Conservation (phyloP, 2,888 invertebrate genomes). For the Chrysopilus asiliformis region DNA sequence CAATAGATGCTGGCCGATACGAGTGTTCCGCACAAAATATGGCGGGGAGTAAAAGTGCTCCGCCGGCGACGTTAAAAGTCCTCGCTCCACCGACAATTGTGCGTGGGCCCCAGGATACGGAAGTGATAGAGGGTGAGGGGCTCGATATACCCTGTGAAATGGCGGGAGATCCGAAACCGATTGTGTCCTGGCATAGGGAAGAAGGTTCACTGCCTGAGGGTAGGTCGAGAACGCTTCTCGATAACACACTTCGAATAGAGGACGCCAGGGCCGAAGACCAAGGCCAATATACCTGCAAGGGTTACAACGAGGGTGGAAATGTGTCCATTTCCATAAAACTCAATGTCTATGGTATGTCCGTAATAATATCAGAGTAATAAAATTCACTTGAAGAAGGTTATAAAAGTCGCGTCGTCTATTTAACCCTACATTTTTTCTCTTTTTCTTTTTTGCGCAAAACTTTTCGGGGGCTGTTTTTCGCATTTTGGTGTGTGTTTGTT, state of each 20-base stretch:
- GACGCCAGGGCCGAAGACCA: constrained; percentile 21
- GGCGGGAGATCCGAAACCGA: constrained; percentile 16
- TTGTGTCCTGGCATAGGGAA: constrained; percentile 20
- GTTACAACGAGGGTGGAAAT: constrained; percentile 22
- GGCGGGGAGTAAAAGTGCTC: constrained; percentile 21
- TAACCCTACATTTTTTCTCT: too few relatives aligned
- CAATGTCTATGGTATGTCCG: constrained; percentile 20
- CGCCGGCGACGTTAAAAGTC: constrained; percentile 19
- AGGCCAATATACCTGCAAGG: constrained; percentile 21
- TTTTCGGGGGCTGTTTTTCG: not conserved
- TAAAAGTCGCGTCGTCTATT: too few relatives aligned
- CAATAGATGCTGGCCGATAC: constrained; percentile 21
- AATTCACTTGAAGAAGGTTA: not conserved
- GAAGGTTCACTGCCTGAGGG: constrained; percentile 20
- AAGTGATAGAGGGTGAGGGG: constrained; percentile 22
- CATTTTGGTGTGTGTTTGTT: not conserved
- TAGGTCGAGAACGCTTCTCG: constrained; percentile 20
- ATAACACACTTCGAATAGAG: constrained; percentile 22
- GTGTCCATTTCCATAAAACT: constrained; percentile 19
- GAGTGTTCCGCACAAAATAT: constrained; percentile 24
- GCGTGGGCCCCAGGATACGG: constrained; percentile 21
- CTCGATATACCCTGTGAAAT: constrained; percentile 22
- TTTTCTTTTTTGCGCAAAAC: not conserved
- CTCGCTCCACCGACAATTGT: constrained; percentile 21
- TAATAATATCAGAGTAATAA: not conserved